Evolutionary conservation across 2,888 invertebrate species (phyloP).

Genomic region (Scelioninae gen. 2): DNA sequence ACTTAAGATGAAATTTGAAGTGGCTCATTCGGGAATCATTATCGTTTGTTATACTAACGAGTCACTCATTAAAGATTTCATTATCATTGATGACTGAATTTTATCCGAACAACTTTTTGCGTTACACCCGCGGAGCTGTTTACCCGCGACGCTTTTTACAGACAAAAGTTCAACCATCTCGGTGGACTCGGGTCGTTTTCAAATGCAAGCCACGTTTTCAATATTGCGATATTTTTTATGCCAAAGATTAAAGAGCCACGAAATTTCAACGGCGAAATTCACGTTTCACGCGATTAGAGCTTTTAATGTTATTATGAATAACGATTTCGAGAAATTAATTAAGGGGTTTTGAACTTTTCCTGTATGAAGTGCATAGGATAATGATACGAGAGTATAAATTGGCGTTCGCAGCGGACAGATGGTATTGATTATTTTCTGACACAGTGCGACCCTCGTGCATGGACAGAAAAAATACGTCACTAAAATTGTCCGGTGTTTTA

Average conservation of each 20-base stretch:
- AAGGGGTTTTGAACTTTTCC: slow-evolving; percentile 6
- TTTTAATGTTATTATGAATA: slow-evolving; percentile 2
- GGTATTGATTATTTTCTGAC: slow-evolving; percentile 36
- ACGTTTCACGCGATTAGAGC: not conserved
- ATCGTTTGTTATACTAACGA: slow-evolving; percentile 12
- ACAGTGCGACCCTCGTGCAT: slow-evolving; percentile 32
- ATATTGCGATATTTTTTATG: no score
- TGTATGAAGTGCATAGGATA: slow-evolving; percentile 1
- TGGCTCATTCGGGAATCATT: slow-evolving; percentile 13
- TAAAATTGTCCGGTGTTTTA: no score
- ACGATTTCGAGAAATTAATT: slow-evolving; percentile 8
- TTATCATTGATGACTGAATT: not conserved
- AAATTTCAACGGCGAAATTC: not conserved
- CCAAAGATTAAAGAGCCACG: no score
- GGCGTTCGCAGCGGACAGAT: slow-evolving; percentile 30
- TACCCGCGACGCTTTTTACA: no score
- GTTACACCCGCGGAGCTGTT: no score
- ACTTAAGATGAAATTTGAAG: slow-evolving; percentile 25
- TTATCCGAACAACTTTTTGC: no score
- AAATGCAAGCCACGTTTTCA: no score
- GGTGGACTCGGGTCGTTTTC: no score
- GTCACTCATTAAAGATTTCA: not conserved
- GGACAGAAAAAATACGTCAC: slow-evolving; percentile 18
- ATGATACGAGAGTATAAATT: slow-evolving; percentile 22
- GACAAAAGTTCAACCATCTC: no score